Conservation (phyloP, 2,113 vertebrate species). For the Pedetes capensis region DNA sequence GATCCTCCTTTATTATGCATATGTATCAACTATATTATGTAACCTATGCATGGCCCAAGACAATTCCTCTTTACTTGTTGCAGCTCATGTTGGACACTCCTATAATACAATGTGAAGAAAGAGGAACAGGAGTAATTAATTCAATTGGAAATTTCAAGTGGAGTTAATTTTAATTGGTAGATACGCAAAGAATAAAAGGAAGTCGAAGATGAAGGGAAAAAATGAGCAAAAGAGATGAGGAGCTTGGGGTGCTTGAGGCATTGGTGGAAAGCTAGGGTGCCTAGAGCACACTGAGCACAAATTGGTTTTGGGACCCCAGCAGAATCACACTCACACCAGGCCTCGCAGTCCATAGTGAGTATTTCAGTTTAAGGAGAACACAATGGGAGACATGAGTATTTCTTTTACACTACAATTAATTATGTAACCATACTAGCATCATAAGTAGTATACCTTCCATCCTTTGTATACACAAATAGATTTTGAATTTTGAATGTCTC, state of each 20-base stretch:
- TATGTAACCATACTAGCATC: background rate
- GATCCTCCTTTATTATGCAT: no score
- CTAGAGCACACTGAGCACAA: background rate
- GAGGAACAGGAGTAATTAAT: background rate
- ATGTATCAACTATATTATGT: no score
- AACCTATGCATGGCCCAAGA: no score
- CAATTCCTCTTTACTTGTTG: no score
- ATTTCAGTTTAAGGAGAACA: background rate
- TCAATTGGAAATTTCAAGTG: background rate
- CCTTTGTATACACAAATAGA: background rate
- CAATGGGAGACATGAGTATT: background rate
- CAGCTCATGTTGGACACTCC: no score
- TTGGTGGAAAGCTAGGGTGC: background rate
- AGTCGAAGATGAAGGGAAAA: background rate
- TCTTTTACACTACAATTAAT: background rate
- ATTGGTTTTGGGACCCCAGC: rapidly evolving
- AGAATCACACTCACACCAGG: rapidly evolving
- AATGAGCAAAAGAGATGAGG: background rate
- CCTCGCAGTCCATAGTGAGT: background rate
- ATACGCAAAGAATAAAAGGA: background rate
- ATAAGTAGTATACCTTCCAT: background rate
- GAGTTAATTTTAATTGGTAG: background rate
- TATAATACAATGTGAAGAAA: background rate
- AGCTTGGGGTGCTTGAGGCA: rapidly evolving
- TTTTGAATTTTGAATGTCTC: background rate